Evolutionary conservation across 30 jellyfish, hydroid and myxozoan genomes (phyloP).

Genomic region (Aurelia sp.): DNA sequence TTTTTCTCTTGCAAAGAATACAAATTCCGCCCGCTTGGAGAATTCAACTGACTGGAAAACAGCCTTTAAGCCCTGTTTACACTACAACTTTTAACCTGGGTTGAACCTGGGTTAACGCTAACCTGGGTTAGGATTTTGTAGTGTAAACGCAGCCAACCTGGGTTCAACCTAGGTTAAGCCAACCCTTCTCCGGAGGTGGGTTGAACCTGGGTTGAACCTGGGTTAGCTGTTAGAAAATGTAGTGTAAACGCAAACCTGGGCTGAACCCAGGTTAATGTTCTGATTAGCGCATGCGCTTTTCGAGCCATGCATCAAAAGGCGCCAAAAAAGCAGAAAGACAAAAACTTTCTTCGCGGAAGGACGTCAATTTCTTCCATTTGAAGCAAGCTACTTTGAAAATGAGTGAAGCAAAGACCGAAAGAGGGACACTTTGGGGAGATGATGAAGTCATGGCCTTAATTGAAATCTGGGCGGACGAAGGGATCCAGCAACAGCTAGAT

Average conservation of each 20-base stretch:
- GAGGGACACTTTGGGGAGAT: constrained; percentile 23
- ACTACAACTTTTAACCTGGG: no score
- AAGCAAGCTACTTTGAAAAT: no score
- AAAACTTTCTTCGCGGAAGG: background rate
- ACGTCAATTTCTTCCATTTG: background rate
- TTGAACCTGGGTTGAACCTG: constrained; percentile 8
- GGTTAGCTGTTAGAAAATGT: constrained; percentile 39
- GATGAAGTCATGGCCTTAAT: constrained; percentile 23
- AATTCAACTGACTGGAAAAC: no score
- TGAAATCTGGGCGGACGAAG: constrained; percentile 61
- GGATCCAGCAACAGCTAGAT: constrained; percentile 72
- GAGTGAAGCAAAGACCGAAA: constrained; percentile 16
- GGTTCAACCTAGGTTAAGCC: no score
- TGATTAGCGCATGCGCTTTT: background rate
- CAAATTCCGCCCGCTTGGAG: no score
- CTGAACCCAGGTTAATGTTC: constrained; percentile 24
- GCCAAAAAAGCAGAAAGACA: constrained; percentile 10
- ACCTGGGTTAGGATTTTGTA: no score
- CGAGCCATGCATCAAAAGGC: constrained; percentile 1
- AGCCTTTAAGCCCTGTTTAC: no score
- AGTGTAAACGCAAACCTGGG: constrained; percentile 57
- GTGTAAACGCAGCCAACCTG: constrained; percentile 23
- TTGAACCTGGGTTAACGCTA: constrained; percentile 7
- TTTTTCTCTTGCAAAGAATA: no score
- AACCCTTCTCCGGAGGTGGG: no score